Evolutionary conservation across 2,797 vertebrate species (phyloP).

Genomic region (Hypotaenidia philippensis): DNA sequence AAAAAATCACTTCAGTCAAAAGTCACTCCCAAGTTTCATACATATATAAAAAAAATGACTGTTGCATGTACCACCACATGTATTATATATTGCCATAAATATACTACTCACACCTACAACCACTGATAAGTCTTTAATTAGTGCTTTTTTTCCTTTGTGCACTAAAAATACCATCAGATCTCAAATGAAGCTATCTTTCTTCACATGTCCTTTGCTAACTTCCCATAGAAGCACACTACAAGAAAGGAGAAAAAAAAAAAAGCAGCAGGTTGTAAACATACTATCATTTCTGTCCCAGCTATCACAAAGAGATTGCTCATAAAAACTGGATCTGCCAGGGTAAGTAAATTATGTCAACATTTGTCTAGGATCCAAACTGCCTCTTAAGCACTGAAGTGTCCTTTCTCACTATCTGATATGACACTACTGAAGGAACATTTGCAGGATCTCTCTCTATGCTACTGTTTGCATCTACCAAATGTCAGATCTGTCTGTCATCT

Average conservation of each 20-base stretch:
- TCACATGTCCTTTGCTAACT: not conserved
- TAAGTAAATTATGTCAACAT: not conserved
- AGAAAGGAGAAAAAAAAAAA: not conserved
- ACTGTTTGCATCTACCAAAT: not conserved
- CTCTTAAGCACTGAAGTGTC: not conserved
- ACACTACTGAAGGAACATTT: not conserved
- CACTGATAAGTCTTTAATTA: constrained; percentile 21
- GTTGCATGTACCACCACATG: not conserved
- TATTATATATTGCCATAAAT: not conserved
- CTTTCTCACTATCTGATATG: not conserved
- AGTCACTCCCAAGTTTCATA: not conserved
- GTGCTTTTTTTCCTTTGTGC: not conserved
- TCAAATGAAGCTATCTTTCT: not conserved
- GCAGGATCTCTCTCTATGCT: not conserved
- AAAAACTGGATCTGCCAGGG: not conserved
- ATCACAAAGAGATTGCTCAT: not conserved
- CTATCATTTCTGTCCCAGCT: not conserved
- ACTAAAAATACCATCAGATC: constrained; percentile 33
- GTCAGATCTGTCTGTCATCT: not conserved
- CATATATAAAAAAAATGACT: not conserved
- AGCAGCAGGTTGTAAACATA: not conserved
- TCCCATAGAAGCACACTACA: not conserved
- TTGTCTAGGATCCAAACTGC: not conserved
- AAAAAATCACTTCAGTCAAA: not conserved
- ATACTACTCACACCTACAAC: not conserved